These are phyloP conservation scores for Sebastes hubbsi DNA, from an alignment of 2,797 vertebrate species.

Conservation along the genomic window DNA sequence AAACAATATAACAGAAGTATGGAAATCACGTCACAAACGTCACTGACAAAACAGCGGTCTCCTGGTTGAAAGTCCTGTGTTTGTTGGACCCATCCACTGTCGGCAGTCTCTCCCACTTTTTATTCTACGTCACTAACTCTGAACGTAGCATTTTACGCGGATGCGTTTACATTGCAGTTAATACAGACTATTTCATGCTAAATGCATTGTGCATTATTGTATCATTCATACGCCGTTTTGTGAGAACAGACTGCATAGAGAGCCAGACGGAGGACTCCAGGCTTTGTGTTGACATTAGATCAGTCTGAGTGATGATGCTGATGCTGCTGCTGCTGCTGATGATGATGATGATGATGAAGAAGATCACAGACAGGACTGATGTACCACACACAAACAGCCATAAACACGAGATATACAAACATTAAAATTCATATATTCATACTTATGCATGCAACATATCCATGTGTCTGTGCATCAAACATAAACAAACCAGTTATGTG, in stretches of 20 bases:
- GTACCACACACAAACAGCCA: neutral
- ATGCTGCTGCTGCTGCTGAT: neutral
- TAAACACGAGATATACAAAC: neutral
- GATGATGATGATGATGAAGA: neutral
- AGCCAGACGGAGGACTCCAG: neutral
- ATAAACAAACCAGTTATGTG: neutral
- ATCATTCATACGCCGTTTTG: accelerated
- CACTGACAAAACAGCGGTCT: too few relatives aligned
- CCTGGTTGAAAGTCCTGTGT: too few relatives aligned
- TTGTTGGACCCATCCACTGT: too few relatives aligned
- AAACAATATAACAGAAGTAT: too few relatives aligned
- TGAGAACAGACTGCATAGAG: too few relatives aligned
- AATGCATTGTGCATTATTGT: accelerated
- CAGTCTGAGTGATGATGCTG: neutral
- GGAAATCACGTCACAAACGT: accelerated
- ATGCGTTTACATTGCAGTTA: too few relatives aligned
- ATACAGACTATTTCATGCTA: too few relatives aligned
- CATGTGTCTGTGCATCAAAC: neutral
- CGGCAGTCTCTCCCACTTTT: accelerated
- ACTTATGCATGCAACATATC: neutral
- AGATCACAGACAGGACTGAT: neutral
- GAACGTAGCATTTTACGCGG: accelerated
- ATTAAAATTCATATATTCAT: neutral
- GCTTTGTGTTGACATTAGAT: neutral
- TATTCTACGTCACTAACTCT: too few relatives aligned